These are phyloP conservation scores for Knipowitschia caucasica DNA, from an alignment of 2,797 vertebrate species.

Conservation along the genomic window DNA sequence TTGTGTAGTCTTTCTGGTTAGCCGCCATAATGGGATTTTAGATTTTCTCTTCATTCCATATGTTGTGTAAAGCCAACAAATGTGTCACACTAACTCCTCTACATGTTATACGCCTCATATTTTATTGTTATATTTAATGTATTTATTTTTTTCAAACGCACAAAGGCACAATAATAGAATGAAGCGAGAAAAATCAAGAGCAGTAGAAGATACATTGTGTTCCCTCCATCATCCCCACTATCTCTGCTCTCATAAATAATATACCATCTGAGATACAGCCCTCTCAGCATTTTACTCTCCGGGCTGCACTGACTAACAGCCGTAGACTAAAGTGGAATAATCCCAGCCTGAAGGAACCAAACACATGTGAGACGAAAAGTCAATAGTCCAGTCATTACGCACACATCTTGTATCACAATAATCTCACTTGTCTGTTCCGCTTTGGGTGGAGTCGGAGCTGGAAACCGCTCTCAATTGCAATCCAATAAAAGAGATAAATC, in stretches of 20 bases:
- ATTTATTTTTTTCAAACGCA: no score
- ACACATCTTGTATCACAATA: background rate
- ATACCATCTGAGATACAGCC: conserved; percentile 31
- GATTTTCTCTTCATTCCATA: no score
- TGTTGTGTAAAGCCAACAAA: no score
- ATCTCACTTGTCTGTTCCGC: background rate
- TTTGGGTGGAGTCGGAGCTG: background rate
- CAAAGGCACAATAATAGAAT: background rate
- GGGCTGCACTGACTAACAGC: conserved; percentile 3
- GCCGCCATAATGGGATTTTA: background rate
- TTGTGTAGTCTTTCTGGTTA: background rate
- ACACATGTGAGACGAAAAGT: background rate
- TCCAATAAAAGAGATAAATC: background rate
- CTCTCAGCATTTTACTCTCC: conserved; percentile 21
- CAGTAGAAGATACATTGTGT: conserved; percentile 12
- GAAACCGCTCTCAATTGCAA: background rate
- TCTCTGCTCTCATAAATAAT: conserved; percentile 57
- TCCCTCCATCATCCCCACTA: conserved; percentile 30
- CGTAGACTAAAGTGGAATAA: background rate
- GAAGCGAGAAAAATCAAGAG: background rate
- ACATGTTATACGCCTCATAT: no score
- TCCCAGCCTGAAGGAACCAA: background rate
- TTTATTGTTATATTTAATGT: no score
- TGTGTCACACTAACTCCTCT: no score
- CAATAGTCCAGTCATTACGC: background rate